Base-by-base conservation (phyloP, 1,140 invertebrate genomes). In the Drosophila yakuba region DNA sequence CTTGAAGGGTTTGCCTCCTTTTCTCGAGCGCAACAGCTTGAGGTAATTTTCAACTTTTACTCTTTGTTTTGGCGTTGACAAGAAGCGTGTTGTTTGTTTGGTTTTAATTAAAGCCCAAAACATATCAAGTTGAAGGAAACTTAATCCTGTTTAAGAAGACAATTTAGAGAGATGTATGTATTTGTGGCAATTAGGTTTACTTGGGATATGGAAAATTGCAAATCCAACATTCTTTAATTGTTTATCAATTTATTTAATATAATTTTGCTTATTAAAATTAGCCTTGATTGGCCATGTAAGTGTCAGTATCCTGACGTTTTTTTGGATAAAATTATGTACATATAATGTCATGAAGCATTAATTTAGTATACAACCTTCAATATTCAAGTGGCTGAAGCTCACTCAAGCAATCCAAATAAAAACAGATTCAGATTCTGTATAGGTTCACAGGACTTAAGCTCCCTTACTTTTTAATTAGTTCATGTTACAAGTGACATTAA, bases 41-140 rank as follows among this genome's bases (percentile, higher is more conserved):
- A 89, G 84, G 84, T 88, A 88, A 88, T 88, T 88, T 90, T 89
- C 80, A 89, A 89, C 73, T 88, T 89, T 80, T 63, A 51, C 38
- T 57, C 50, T 39, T 39, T 59, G 61, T 44, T 58, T 82, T 73
- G 79, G 78, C 80, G 80, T 77, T 88, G 84, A 86, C 82, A 86
- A 81, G 44, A 78, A 71, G 77, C 74, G 63, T 85, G 69, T 75
- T 80, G 67, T 66, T 72, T 88, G 84, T 88, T 88, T 88, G 80
- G 76, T 88, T 88, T 88, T 88, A 88, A 88, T 88, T 88, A 88
- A 88, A 84, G 84, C 80, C 58, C 59, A 89, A 80, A 67, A 85
- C 62, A 73, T 71, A 80, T 51, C 75, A 61, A 75, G 58, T 50
- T 56, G 39, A 28, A 36, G 35, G 15, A 48, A 32, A 7, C 15